Base-by-base conservation (phyloP, 2,113 vertebrate genomes). In the Lepus americanus region DNA sequence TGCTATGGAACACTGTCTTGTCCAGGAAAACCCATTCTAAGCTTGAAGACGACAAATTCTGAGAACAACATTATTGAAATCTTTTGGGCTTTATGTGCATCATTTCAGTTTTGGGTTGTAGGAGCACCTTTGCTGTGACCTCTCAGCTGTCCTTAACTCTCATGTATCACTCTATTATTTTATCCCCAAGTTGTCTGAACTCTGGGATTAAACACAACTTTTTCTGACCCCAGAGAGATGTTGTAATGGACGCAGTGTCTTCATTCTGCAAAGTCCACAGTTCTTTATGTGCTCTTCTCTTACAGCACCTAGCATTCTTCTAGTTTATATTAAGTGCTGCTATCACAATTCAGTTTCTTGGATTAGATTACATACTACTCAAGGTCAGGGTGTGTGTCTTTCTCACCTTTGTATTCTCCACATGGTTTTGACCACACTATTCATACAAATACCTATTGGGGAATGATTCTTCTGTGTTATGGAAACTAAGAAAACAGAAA, bases 51-150 rank as follows among this genome's bases (percentile, higher is more conserved):
- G 20, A 66, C 31, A 81, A 29, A 59, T 66, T 70, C 39, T 49
- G 61, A 94, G 27, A n/a, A 87, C 13, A 39, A 61, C 36, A 80
- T 36, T 76, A 79, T 44, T 88, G n/a, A 33, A 27, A 55, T 79
- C 31, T 94, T 39, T 89, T 74, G 36, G 13, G 51, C 81, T 82
- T 87, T 64, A 44, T 31, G 33, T 36, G 44, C 23, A 90, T 81
- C 31, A 76, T 84, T 89, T 94, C 70, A 82, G 64, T 84, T 96
- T 81, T 16, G 36, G 66, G 70, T 67, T 89, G 31, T 33, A 94
- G 67, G 23, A 94, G 78, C 14, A n/a, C 59, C 33, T 67, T 27
- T 92, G 74, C 23, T 77, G 33, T 63, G 81, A 72, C 13, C 20
- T 66, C 17, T 82, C 51, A 87, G 77, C 6, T 89, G 33, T 53